Conservation (phyloP, 2,888 invertebrate genomes). For the Galerucella nymphaeae region DNA sequence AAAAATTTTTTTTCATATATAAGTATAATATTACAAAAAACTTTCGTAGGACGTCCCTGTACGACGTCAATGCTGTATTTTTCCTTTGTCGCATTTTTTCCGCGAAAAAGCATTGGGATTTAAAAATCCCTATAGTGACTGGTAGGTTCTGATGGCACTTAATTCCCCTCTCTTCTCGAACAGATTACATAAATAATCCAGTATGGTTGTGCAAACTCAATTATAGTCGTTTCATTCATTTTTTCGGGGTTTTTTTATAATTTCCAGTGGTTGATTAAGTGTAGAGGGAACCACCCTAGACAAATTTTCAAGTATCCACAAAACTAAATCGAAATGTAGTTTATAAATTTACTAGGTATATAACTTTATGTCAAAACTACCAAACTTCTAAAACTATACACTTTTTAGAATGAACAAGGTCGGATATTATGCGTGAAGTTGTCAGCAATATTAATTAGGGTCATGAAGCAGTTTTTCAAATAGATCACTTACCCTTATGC, state of each 20-base stretch:
- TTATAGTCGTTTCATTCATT: constrained; percentile 59
- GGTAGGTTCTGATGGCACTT: constrained; percentile 41
- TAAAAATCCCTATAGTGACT: constrained; percentile 49
- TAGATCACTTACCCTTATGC: too few species aligned
- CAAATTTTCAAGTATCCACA: background rate
- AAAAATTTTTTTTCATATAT: too few species aligned
- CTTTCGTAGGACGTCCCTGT: background rate
- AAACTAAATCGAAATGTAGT: background rate
- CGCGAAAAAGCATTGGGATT: constrained; percentile 44
- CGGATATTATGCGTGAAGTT: too few species aligned
- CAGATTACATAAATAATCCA: constrained; percentile 55
- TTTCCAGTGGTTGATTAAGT: constrained; percentile 10
- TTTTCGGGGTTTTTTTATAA: constrained; percentile 32
- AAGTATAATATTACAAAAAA: too few species aligned
- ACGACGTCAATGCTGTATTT: constrained; percentile 7
- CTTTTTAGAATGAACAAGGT: too few species aligned
- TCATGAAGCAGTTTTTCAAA: too few species aligned
- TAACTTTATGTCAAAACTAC: too few species aligned
- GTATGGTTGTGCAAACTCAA: constrained; percentile 60
- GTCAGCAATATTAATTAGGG: too few species aligned
- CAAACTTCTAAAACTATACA: too few species aligned
- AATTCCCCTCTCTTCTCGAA: constrained; percentile 32
- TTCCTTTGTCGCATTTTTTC: constrained; percentile 32
- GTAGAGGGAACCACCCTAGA: constrained; percentile 1
- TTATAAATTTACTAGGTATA: too few species aligned